Conservation (phyloP, 1,140 invertebrate genomes). For the Gonioctena quinquepunctata region DNA sequence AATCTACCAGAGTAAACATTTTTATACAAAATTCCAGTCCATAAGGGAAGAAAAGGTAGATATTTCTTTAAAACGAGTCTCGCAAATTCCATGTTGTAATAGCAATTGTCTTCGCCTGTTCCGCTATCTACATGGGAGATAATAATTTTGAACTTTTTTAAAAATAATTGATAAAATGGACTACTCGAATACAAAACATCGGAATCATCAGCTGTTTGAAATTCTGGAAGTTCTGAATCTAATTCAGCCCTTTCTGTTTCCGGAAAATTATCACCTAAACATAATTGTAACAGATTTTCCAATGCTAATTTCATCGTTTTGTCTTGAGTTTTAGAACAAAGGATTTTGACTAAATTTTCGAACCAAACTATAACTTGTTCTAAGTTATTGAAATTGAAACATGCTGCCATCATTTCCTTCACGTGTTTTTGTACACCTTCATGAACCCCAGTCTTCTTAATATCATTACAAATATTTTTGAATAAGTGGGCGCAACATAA, state of each 20-base stretch:
- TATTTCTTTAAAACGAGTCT: not conserved
- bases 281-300: no score
- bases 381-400: not conserved
- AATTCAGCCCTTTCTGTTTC: no score
- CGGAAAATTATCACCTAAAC: no score
- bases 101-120: not conserved
- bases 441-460: not conserved
- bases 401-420: constrained; percentile 18
- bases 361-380: constrained; percentile 3
- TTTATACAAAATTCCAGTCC: constrained; percentile 5
- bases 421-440: not conserved
- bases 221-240: no score
- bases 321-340: not conserved
- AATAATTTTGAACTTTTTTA: not conserved
- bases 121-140: not conserved
- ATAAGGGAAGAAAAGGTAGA: not conserved
- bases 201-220: no score
- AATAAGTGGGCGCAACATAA: constrained; percentile 10
- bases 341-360: not conserved
- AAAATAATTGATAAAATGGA: constrained; percentile 15
- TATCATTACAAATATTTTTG: constrained; percentile 1
- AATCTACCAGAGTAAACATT: not conserved
- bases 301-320: no score
- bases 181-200: not conserved
- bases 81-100: not conserved